These are phyloP conservation scores for Phrynosoma platyrhinos DNA, from an alignment of 2,113 vertebrate species.

Conservation along the genomic window DNA sequence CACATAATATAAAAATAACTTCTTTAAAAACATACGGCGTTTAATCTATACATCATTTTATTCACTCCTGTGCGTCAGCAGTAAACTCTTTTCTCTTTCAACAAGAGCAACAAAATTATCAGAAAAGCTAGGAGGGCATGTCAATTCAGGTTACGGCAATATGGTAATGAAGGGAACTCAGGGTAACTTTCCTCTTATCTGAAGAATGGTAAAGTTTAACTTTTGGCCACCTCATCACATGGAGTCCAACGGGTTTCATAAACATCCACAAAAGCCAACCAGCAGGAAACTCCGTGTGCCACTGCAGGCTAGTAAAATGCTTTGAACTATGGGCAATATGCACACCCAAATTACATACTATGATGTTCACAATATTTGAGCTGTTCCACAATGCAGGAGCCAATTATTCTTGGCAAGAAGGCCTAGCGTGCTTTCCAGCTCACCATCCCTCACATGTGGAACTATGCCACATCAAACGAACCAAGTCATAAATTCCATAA, in stretches of 20 bases:
- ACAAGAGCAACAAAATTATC: conserved; percentile 10
- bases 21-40: background rate
- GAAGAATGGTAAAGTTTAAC: conserved; percentile 26
- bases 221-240: conserved; percentile 38
- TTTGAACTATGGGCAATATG: conserved; percentile 72
- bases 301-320: conserved; percentile 66
- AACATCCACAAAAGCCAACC: conserved; percentile 49
- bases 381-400: conserved; percentile 71
- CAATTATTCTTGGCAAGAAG: conserved; percentile 74
- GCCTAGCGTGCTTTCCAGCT: conserved; percentile 61
- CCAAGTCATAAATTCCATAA: conserved; percentile 68
- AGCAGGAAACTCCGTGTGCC: conserved; percentile 69
- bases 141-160: conserved; percentile 41
- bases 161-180: background rate
- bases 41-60: conserved; percentile 1
- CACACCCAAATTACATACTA: conserved; percentile 72
- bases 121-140: conserved; percentile 14
- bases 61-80: background rate
- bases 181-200: conserved; percentile 3
- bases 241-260: conserved; percentile 60
- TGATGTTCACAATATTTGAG: conserved; percentile 69
- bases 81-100: conserved; percentile 3
- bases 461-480: conserved; percentile 70
- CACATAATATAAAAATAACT: conserved; percentile 1
- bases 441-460: conserved; percentile 69